Evolutionary conservation across 1,140 invertebrate genomes (phyloP).

Genomic region (Papilio helenus): DNA sequence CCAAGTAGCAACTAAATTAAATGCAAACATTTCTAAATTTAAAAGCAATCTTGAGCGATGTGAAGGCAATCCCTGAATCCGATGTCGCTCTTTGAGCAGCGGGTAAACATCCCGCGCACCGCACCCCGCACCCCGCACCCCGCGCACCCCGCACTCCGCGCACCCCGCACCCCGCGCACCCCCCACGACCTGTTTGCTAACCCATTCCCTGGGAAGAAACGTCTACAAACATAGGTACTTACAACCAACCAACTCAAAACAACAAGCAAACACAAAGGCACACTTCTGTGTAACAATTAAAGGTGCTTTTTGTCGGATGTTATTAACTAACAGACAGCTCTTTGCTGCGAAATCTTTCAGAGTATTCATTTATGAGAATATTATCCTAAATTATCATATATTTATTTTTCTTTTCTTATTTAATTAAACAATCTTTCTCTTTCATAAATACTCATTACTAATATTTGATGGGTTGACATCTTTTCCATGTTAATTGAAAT

Average conservation of each 20-base stretch:
- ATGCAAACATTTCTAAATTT: constrained; percentile 28
- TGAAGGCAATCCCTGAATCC: constrained; percentile 36
- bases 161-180: not conserved
- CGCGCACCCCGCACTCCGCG: not conserved
- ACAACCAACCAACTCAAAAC: constrained; percentile 15
- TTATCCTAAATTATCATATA: too few relatives aligned
- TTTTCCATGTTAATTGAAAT: not conserved
- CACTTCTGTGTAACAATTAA: not conserved
- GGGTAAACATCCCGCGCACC: constrained; percentile 8
- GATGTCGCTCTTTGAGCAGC: constrained; percentile 30
- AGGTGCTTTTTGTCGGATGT: not conserved
- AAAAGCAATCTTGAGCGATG: constrained; percentile 37
- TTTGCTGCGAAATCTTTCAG: not conserved
- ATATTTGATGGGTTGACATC: not conserved
- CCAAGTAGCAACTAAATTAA: constrained; percentile 19
- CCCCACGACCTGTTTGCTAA: constrained; percentile 12
- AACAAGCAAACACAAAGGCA: constrained; percentile 12
- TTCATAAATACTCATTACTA: too few relatives aligned
- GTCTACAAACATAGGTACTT: constrained; percentile 17
- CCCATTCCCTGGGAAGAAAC: constrained; percentile 25
- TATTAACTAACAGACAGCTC: not conserved
- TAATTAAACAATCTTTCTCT: too few relatives aligned
- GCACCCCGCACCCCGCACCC: not conserved
- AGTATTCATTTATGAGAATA: too few relatives aligned
- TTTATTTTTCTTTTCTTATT: too few relatives aligned